Evolutionary conservation across 2,113 vertebrate genomes (phyloP), one percentile per base, ranked within the genome.

Genomic region (Triplophysa rosa): DNA sequence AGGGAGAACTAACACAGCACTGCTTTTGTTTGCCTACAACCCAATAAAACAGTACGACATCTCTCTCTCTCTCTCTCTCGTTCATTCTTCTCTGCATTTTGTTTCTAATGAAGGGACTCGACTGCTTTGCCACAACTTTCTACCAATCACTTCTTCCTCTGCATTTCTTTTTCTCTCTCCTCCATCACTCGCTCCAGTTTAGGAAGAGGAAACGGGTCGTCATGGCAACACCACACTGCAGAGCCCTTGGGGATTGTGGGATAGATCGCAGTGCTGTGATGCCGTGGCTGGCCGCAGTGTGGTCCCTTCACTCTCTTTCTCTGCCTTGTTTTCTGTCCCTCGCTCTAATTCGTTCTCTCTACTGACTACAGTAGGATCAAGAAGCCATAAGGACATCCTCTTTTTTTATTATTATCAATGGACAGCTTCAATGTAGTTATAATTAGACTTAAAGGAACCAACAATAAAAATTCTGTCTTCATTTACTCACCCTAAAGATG

Each of bases 211-310:
- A 87, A 80, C 73, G 37, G 42, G 87, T 87, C 68, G 87, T 85
- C 87, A 87, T 88, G 72, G 87, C 86, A 88, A 88, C 87, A 86
- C 79, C 86, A 81, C 82, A 85, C 85, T 84, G 83, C 85, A 77
- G 82, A 86, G 79, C 87, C 86, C 84, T 79, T 64, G 40, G 86
- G 83, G 84, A 86, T 86, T 87, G 79, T 85, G 86, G 86, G 87
- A 88, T 87, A 86, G 81, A 84, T 82, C 67, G 70, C 70, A 71
- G 76, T 67, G 83, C 80, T 74, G 83, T 80, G 79, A 69, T 69
- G 75, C 84, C 63, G 67, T 42, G 75, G 72, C 77, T 82, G 80
- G 79, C 77, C 63, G 75, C 80, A 83, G 74, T 80, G 69, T 85
- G 64, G 78, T 80, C 69, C 73, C 59, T 63, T 49, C 58, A 37